These are phyloP conservation scores for Acanthosepion esculentum DNA, from an alignment of 2,888 invertebrate genomes.

Conservation along the genomic window DNA sequence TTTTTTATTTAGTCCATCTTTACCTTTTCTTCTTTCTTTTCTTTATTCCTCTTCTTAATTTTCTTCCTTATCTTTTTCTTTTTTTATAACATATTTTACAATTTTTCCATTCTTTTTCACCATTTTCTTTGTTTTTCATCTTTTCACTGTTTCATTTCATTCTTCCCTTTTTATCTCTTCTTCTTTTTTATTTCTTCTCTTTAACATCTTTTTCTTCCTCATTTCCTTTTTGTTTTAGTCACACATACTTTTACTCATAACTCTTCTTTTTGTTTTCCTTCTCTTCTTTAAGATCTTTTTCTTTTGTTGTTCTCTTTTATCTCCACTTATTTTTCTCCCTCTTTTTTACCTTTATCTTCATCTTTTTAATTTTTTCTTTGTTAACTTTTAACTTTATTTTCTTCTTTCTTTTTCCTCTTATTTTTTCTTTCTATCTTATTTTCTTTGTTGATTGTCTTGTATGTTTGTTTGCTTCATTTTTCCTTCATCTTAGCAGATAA, in stretches of 20 bases:
- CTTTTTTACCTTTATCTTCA: too few species aligned
- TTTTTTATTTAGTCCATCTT: too few species aligned
- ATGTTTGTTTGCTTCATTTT: background rate
- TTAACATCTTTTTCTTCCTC: background rate
- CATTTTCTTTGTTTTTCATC: background rate
- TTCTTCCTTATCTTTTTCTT: background rate
- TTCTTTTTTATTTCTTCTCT: background rate
- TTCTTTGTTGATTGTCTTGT: background rate
- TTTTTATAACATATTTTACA: background rate
- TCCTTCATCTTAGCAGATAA: background rate
- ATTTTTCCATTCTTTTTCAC: background rate
- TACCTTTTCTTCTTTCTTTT: too few species aligned
- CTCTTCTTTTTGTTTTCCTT: background rate
- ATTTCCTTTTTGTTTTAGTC: background rate
- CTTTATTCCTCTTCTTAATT: background rate
- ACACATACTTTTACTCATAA: too few species aligned
- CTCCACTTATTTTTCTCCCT: too few species aligned
- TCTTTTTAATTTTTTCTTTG: background rate
- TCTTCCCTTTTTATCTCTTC: too few species aligned
- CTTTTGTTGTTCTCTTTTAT: too few species aligned
- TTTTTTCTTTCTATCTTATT: background rate
- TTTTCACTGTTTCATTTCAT: background rate
- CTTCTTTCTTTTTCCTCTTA: background rate
- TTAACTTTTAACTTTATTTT: background rate
- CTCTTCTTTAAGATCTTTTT: too few species aligned